Evolutionary conservation across 2,113 vertebrate species (phyloP), one percentile per base, ranked within the genome.

Genomic region (Misgurnus anguillicaudatus): DNA sequence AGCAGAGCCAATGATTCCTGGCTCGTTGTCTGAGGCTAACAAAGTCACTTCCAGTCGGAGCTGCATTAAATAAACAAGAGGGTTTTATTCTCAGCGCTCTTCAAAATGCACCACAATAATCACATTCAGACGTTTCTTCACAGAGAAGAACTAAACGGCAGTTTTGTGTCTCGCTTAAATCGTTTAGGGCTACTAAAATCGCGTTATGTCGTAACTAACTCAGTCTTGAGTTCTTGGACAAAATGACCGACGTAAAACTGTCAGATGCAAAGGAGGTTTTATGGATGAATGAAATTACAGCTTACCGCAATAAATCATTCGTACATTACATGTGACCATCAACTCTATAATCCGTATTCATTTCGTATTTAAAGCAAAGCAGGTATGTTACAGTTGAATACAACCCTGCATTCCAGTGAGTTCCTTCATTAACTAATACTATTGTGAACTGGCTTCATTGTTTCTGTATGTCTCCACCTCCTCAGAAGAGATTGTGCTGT

Each of bases 1-100:
- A 84, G 79, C 70, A 78, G 48, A 81, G 75, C 74, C 82, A 78
- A 74, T 84, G 69, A 78, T 78, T 84, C 75, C 74, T 48, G 69
- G 73, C 53, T 81, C 72, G 75, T 69, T 73, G 68, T 84, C 48
- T 41, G 39, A 67, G 7, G 64, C 75, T 75, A 16, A 51, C 57
- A 63, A 55, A 36, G 65, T 81, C 69, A 80, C 78, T 73, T 80
- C 78, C 78, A 80, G 78, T 53, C 42, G 78, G 51, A 74, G 69
- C 62, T 38, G 48, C 78, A 36, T 74, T 73, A 65, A 74, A 74
- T 80, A 72, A 80, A 74, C 78, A 74, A 74, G 21, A 9, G 48
- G 61, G 62, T 80, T 80, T 65, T 80, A 61, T 66, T 74, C 60
- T 53, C 41, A 57, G 53, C 61, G 57, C 62, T 66, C 62, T 17